Base-by-base conservation (phyloP, 2,113 vertebrate species). In the Anser brachyrhynchus region DNA sequence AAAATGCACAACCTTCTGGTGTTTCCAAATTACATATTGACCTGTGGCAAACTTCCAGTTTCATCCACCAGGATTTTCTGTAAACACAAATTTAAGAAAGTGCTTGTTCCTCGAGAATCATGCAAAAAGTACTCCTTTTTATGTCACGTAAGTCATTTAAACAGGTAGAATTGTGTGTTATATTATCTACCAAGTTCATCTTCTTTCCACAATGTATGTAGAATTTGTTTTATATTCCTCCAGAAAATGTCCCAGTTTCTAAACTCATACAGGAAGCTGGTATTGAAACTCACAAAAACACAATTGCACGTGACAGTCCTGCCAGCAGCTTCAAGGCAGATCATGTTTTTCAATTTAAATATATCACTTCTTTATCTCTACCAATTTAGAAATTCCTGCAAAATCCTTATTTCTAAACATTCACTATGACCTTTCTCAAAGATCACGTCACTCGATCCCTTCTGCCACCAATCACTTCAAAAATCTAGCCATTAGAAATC, bases 1-100 rank as follows among this genome's bases (percentile, higher is more conserved):
- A 84, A 96, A 94, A 95, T 85, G 16, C 21, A 86, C 69, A 85
- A 10, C 61, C 65, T 93, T 95, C 52, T 96, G 62, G 31, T 94
- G 71, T 82, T 96, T 91, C 80, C n/a, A 84, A 95, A 64, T 67
- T 59, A 21, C 29, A 64, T 64, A 69, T 13, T 89, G 82, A 66
- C 59, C 74, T 82, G 28, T 23, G 87, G 71, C 54, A 89, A 84
- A 66, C 19, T 91, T 79, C 54, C 67, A 81, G 35, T 55, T 82
- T 90, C 51, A 79, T 88, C 35, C 43, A 87, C 66, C 33, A 67
- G 43, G 43, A 86, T 59, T 26, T 76, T 87, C 62, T 73, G 73
- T 85, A 95, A 96, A 91, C 74, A 90, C 3, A 70, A 54, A 67
- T 8, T 79, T 79, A 44, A 41, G 29, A 65, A 51, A 93, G 22